A percentile compares a stretch with the other conserved stretches of the same genome.
Evolutionary conservation across 2,113 vertebrate genomes (phyloP).

Genomic region (Egretta garzetta): DNA sequence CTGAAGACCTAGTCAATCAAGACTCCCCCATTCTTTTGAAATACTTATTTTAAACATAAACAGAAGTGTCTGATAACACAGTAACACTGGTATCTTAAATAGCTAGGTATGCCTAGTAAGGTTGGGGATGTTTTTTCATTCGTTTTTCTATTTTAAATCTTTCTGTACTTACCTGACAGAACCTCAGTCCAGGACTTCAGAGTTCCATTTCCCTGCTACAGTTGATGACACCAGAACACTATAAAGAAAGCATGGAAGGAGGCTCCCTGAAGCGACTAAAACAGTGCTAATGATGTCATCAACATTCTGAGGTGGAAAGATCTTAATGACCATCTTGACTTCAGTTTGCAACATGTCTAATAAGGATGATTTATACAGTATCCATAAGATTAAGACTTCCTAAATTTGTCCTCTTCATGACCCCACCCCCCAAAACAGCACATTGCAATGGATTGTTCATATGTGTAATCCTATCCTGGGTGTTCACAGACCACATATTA

Average conservation of each 20-base stretch:
- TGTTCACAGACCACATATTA: background rate
- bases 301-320: background rate
- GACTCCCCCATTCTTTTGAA: background rate
- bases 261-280: background rate
- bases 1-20: background rate
- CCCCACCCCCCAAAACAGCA: fast-evolving
- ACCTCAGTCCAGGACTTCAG: background rate
- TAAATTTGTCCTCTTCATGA: background rate
- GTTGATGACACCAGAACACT: background rate
- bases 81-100: background rate
- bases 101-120: background rate
- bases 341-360: background rate
- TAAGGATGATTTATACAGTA: background rate
- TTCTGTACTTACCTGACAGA: background rate
- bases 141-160: background rate
- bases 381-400: background rate
- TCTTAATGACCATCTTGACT: background rate
- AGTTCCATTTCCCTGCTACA: background rate
- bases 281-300: background rate
- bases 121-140: background rate
- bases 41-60: background rate
- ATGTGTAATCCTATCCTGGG: background rate
- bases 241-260: background rate
- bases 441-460: background rate
- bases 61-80: background rate